A percentile compares a stretch with the other conserved stretches of the same genome.
Conservation (phyloP, 2,113 vertebrate genomes). For the Chloropsis cyanopogon region DNA sequence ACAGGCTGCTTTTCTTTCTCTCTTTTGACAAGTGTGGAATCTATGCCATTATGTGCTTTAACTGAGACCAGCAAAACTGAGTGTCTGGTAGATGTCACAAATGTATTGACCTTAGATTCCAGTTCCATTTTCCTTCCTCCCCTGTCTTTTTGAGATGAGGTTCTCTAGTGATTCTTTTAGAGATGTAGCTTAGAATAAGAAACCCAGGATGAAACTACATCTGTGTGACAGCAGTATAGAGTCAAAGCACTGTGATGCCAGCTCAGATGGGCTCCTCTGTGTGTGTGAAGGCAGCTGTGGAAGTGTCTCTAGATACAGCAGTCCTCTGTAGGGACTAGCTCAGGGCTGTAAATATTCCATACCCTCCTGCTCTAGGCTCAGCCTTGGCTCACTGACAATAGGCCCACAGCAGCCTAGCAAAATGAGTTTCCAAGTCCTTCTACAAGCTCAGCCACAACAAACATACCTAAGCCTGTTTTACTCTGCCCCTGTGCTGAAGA, state of each 20-base stretch:
- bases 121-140: background rate
- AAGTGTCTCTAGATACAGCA: background rate
- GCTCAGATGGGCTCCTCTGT: background rate
- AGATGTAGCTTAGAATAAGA: background rate
- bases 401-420: background rate
- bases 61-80: background rate
- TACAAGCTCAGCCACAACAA: background rate
- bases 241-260: background rate
- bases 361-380: background rate
- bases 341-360: background rate
- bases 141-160: background rate
- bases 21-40: background rate
- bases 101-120: background rate
- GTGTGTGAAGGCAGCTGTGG: background rate
- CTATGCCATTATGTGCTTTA: background rate
- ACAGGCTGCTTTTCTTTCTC: background rate
- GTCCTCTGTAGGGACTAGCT: background rate
- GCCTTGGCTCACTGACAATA: background rate
- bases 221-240: background rate
- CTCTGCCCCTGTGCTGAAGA: background rate
- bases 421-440: background rate
- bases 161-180: background rate
- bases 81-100: background rate
- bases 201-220: background rate
- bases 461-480: background rate